Base-by-base conservation (phyloP, 2,888 invertebrate species). In the Clanis bilineata region DNA sequence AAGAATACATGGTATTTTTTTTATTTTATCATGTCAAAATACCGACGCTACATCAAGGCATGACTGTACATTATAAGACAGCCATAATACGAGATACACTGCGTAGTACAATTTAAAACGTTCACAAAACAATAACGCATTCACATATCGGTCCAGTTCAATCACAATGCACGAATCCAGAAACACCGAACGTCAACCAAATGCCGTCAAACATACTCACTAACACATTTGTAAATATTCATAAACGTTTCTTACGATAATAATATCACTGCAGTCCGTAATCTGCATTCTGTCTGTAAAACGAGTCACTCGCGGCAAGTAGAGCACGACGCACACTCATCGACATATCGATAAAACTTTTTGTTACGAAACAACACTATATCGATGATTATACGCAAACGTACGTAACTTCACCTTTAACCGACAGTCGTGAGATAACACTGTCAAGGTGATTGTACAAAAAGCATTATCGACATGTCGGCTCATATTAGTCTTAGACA, bases 261-360 rank as follows among this genome's bases (percentile, higher is more conserved):
- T 69, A 72, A 70, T 73, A 73, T 72, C 73, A 72, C 71, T 68
- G 60, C 65, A 66, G 65, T 71, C 68, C 68, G 47, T 63, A 65
- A 57, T 64, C 68, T 66, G 66, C 71, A 57, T 32, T 2, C n/a
- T 32, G 28, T 28, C 32, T 15, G 18, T 28, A 28, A 32, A 3
- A 3, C 12, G 5, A 6, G 1, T 25, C 18, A n/a, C 15, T 3
- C 7, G 4, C 15, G 6, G n/a, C 45, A 25, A 51, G 10, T 4
- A 18, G 15, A 7, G 1, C 18, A 25, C 6, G 32, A 3, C 51
- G 18, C 28, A 18, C 28, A 18, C 32, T 51, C 9, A 15, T 10
- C 1, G 44, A 51, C 18, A 28, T 18, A 39, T 5, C 15, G 5
- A 39, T 6, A 15, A 2, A 32, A 32, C 0, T 9, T 23, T n/a